These are phyloP conservation scores for Psophia crepitans DNA, from an alignment of 2,113 vertebrate genomes.

Conservation along the genomic window DNA sequence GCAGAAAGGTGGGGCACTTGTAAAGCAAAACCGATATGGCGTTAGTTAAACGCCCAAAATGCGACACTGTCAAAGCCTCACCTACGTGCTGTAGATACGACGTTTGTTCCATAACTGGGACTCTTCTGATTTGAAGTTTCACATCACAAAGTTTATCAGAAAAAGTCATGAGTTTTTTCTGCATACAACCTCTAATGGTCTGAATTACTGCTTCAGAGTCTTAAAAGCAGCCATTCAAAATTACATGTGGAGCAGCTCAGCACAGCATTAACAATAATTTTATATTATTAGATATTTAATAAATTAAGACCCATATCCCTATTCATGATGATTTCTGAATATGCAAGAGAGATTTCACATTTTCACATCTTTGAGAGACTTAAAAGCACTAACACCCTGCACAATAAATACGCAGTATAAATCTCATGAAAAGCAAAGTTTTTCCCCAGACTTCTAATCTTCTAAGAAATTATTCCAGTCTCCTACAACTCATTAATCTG, in stretches of 20 bases:
- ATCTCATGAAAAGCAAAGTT: neutral
- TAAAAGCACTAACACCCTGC: neutral
- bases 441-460: neutral
- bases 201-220: neutral
- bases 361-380: neutral
- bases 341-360: neutral
- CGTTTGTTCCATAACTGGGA: neutral
- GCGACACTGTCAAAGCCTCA: neutral
- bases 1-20: neutral
- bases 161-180: neutral
- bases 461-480: neutral
- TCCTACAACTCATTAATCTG: neutral
- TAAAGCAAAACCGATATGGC: rapidly evolving
- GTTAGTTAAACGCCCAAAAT: neutral
- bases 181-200: neutral
- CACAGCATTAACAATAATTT: neutral
- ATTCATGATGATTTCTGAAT: neutral
- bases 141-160: neutral
- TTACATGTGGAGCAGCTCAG: neutral
- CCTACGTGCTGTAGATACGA: neutral
- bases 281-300: neutral
- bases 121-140: neutral
- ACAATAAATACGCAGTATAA: neutral
- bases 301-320: neutral
- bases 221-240: neutral